A percentile compares a stretch with the other conserved stretches of the same genome.
phyloP scores from a whole-genome alignment of 1,140 invertebrate species.

The Lutraria rhynchaena region DNA sequence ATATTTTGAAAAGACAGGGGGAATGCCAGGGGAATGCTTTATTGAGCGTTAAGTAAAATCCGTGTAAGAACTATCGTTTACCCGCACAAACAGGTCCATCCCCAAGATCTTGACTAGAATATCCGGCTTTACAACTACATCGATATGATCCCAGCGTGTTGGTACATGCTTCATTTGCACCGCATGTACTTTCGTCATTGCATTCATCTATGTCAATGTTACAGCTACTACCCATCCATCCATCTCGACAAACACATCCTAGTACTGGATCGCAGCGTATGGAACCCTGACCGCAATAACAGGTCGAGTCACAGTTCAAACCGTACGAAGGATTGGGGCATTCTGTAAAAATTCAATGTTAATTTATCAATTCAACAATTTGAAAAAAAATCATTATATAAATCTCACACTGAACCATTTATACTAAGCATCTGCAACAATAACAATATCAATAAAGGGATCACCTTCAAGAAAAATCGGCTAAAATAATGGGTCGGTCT shows the following conservation, averaged over 20 bases:
- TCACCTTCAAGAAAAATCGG: too few species aligned
- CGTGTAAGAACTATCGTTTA: too few species aligned
- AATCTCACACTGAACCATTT: too few species aligned
- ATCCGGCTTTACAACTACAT: slow-evolving; percentile 59
- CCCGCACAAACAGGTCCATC: too few species aligned
- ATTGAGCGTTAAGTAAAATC: too few species aligned
- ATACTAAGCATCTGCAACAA: too few species aligned
- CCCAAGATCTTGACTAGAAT: neutral
- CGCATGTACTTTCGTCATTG: slow-evolving; percentile 12
- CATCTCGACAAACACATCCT: slow-evolving; percentile 67
- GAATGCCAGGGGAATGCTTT: too few species aligned
- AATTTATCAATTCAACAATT: neutral
- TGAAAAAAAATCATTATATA: too few species aligned
- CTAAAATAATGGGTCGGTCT: too few species aligned
- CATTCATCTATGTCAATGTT: slow-evolving; percentile 67
- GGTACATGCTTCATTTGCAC: slow-evolving; percentile 36
- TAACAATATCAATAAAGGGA: too few species aligned
- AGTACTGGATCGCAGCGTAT: slow-evolving; percentile 52
- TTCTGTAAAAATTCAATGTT: slow-evolving; percentile 30
- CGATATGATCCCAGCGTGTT: slow-evolving; percentile 61
- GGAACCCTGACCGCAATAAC: slow-evolving; percentile 61
- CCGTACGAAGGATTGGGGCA: slow-evolving; percentile 62
- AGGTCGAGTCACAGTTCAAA: slow-evolving; percentile 56
- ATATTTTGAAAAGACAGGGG: too few species aligned
- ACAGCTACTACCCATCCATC: slow-evolving; percentile 68